Evolutionary conservation across 2,797 vertebrate genomes (phyloP), one percentile per base, ranked within the genome.

Genomic region (Austrolebias charrua): DNA sequence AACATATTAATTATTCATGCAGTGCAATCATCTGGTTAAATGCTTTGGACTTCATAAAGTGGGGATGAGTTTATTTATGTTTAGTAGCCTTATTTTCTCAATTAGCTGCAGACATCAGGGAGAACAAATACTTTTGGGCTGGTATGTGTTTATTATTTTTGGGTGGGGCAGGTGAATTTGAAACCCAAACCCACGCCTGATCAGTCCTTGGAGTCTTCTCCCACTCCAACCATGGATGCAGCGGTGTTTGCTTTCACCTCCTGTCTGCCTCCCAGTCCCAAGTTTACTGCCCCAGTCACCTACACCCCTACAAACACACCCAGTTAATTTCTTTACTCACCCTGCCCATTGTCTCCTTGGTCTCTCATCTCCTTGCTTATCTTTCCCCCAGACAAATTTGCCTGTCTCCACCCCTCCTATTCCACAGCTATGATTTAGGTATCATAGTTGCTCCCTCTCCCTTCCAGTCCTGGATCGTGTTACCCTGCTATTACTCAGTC

Each of bases 401-500:
- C 28, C 63, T 44, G 55, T 76, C 63, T 80, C 65, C 35, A 69
- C 63, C 62, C 57, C 56, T 60, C 67, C 60, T 59, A 70, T 88
- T 83, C 84, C 84, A 80, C 78, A 82, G 77, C 87, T 88, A 78
- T 86, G 81, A 85, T 89, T 88, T 86, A 86, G 81, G 84, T 82
- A 64, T 88, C 83, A 79, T 82, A 66, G 60, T 60, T 72, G 79
- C 83, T 85, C 77, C 80, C 80, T 61, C 81, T 84, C 80, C 74
- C 75, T 83, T 64, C 72, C 64, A 60, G 60, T 62, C 62, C 60
- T 71, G 83, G 88, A 92, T 90, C 86, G 56, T 56, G 79, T 92
- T 92, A 91, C 90, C 86, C 84, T 84, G 69, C 81, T 85, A 86
- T 93, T 92, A 92, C 88, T 92, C 90, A 91, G 79, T 81, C 58